These are phyloP conservation scores for Acanthochromis polyacanthus DNA, from an alignment of 2,113 vertebrate species.

Conservation along the genomic window DNA sequence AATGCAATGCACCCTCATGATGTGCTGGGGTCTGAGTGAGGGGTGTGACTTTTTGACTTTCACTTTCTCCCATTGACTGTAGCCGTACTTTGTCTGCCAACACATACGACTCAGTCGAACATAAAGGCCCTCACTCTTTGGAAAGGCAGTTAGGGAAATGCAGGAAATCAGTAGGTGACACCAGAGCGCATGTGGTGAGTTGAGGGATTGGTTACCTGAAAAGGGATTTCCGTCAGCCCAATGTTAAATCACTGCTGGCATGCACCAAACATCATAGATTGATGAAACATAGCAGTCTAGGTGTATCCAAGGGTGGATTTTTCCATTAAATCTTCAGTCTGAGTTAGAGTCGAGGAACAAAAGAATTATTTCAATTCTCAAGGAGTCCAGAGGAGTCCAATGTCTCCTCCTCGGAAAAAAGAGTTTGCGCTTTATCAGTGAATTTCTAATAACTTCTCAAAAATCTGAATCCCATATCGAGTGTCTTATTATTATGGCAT, in stretches of 20 bases:
- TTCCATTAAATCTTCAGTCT: conserved; percentile 60
- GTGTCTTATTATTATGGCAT: conserved; percentile 44
- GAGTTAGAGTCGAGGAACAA: conserved; percentile 43
- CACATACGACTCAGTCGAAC: conserved; percentile 6
- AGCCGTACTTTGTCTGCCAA: conserved; percentile 2
- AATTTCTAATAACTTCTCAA: conserved; percentile 37
- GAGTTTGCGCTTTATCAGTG: conserved; percentile 18
- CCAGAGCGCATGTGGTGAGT: conserved; percentile 35
- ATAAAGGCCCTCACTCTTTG: conserved; percentile 19
- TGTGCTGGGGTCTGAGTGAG: conserved; percentile 39
- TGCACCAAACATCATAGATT: conserved; percentile 38
- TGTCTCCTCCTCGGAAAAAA: conserved; percentile 23
- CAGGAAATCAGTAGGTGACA: conserved; percentile 38
- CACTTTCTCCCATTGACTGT: conserved; percentile 3
- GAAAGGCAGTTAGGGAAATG: conserved; percentile 54
- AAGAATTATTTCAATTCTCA: conserved; percentile 33
- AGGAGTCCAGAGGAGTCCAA: not conserved
- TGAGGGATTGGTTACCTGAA: conserved; percentile 25
- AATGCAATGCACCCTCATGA: conserved; percentile 52
- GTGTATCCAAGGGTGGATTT: conserved; percentile 56
- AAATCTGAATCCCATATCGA: conserved; percentile 49
- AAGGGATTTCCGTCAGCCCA: conserved; percentile 47
- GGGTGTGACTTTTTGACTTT: conserved; percentile 46
- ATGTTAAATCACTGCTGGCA: conserved; percentile 57
- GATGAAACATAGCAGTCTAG: conserved; percentile 41